Evolutionary conservation across 2,888 invertebrate species (phyloP).

Genomic region (Mythimna vitellina): DNA sequence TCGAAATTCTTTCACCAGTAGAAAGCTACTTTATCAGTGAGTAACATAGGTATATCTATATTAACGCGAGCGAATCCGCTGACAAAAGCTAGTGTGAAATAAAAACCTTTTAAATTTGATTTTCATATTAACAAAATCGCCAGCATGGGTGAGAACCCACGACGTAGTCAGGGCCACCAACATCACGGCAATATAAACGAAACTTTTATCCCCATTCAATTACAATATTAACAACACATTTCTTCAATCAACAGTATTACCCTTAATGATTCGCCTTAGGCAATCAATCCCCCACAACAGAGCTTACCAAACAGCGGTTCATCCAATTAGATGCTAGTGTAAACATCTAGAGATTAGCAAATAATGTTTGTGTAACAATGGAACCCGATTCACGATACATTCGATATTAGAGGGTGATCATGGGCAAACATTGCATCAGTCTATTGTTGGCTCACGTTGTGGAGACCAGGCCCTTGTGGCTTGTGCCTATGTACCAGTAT

Average conservation of each 20-base stretch:
- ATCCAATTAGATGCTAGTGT: conserved; percentile 77
- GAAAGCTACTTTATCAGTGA: too few species aligned
- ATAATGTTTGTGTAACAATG: conserved; percentile 81
- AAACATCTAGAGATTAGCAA: conserved; percentile 79
- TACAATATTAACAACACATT: conserved; percentile 54
- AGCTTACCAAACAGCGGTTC: conserved; percentile 72
- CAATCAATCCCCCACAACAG: conserved; percentile 62
- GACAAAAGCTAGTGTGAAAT: too few species aligned
- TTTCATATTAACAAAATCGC: too few species aligned
- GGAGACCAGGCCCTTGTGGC: conserved; percentile 16
- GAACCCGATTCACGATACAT: conserved; percentile 79
- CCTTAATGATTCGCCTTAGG: conserved; percentile 57
- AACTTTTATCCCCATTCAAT: conserved; percentile 39
- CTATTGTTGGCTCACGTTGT: conserved; percentile 30
- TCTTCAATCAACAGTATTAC: conserved; percentile 56
- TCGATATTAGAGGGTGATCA: conserved; percentile 71
- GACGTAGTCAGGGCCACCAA: not conserved
- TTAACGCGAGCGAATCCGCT: too few species aligned
- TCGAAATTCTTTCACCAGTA: too few species aligned
- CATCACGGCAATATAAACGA: not conserved
- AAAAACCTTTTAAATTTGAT: too few species aligned
- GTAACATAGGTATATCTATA: too few species aligned
- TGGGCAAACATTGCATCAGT: conserved; percentile 51
- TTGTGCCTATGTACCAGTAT: not conserved
- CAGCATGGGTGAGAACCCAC: too few species aligned